Evolutionary conservation across 2,797 vertebrate genomes (phyloP).

Genomic region (Carduelis carduelis): DNA sequence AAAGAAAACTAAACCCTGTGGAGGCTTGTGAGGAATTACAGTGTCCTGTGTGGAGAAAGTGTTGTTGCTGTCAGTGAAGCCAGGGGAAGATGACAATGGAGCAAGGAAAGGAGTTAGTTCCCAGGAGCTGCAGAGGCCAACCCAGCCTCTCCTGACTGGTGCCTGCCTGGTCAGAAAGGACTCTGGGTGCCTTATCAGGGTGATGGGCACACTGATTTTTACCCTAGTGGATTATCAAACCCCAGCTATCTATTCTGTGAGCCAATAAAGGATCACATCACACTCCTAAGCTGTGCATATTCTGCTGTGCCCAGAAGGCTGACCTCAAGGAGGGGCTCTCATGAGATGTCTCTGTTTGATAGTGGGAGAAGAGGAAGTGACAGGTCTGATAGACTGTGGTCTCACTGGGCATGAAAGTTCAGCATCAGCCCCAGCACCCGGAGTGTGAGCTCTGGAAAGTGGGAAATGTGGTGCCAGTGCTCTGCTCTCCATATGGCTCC

Average conservation of each 20-base stretch:
- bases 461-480: background rate
- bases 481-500: conserved; percentile 41
- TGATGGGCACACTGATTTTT: background rate
- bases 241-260: background rate
- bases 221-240: background rate
- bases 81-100: background rate
- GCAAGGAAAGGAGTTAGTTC: background rate
- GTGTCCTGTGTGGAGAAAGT: background rate
- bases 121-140: background rate
- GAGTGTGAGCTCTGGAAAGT: background rate
- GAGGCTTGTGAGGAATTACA: background rate
- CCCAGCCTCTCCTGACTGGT: background rate
- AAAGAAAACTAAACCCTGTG: background rate
- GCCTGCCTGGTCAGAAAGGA: background rate
- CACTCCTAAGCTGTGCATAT: background rate
- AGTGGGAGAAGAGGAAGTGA: background rate
- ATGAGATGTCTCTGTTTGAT: background rate
- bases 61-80: rapidly evolving
- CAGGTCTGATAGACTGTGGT: background rate
- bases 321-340: background rate
- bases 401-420: rapidly evolving
- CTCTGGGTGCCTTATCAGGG: background rate
- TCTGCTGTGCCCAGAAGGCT: background rate
- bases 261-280: background rate
- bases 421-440: rapidly evolving